These are phyloP conservation scores for Drosophila bocki DNA, from an alignment of 1,140 invertebrate species.

Conservation along the genomic window DNA sequence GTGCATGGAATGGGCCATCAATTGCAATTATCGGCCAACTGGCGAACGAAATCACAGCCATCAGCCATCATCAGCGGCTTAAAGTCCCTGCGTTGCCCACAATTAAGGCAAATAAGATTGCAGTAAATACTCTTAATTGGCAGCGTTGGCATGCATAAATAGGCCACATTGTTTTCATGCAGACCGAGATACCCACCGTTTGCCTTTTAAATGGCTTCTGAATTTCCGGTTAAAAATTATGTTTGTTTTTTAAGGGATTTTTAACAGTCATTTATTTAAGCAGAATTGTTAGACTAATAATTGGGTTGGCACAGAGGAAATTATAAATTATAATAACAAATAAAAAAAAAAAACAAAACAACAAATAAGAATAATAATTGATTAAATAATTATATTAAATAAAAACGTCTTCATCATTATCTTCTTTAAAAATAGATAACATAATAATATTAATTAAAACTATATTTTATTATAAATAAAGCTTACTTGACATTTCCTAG, in stretches of 20 bases:
- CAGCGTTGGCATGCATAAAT: conserved; percentile 35
- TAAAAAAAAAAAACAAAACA: too few relatives aligned
- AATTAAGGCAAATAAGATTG: conserved; percentile 55
- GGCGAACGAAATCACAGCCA: conserved; percentile 39
- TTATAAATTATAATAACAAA: too few relatives aligned
- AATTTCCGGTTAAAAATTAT: neutral
- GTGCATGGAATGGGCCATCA: conserved; percentile 27
- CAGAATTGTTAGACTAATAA: neutral
- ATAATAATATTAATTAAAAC: too few relatives aligned
- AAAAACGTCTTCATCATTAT: too few relatives aligned
- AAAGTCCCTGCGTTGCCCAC: conserved; percentile 43
- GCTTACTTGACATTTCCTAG: too few relatives aligned
- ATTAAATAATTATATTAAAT: too few relatives aligned
- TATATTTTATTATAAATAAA: too few relatives aligned
- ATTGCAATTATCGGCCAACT: conserved; percentile 47
- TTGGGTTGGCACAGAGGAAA: too few relatives aligned
- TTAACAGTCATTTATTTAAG: neutral
- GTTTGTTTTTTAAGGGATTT: neutral
- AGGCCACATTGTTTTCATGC: conserved; percentile 14
- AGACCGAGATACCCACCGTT: neutral
- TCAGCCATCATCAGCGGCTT: conserved; percentile 16
- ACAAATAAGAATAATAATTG: too few relatives aligned
- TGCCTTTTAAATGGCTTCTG: neutral
- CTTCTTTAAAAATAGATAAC: too few relatives aligned
- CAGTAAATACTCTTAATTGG: conserved; percentile 42